Evolutionary conservation across 2,797 vertebrate genomes (phyloP).

Genomic region (Gallinago stenura): DNA sequence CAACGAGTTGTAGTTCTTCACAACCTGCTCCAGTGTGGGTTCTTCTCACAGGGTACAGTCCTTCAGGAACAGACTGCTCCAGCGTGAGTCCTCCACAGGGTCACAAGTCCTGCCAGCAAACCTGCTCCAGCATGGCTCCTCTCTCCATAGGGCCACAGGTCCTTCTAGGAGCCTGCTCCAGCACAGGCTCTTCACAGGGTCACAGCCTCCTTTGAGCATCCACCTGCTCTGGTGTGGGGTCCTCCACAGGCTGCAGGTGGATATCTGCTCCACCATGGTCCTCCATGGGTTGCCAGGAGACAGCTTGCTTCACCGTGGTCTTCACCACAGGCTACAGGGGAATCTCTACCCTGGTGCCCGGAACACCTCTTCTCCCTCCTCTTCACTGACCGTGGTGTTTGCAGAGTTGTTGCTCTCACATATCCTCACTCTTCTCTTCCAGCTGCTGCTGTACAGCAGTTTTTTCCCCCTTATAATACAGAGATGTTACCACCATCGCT

Average conservation of each 20-base stretch:
- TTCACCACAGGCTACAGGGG: neutral
- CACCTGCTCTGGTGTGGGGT: fast-evolving
- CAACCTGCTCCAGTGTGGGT: neutral
- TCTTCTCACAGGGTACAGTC: neutral
- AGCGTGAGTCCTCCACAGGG: fast-evolving
- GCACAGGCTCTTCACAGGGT: neutral
- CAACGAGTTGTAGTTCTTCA: neutral
- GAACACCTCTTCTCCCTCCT: neutral
- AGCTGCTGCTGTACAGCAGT: neutral
- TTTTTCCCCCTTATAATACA: neutral
- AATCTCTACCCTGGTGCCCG: fast-evolving
- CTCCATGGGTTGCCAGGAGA: neutral
- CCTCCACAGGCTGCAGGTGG: neutral
- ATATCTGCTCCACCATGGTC: neutral
- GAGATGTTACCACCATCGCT: fast-evolving
- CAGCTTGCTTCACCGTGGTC: neutral
- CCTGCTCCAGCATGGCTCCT: neutral
- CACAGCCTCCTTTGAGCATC: neutral
- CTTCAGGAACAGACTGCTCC: neutral
- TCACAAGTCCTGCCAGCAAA: neutral
- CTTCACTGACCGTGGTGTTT: neutral
- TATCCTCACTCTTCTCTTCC: neutral
- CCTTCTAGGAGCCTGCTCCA: neutral
- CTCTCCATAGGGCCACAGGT: fast-evolving
- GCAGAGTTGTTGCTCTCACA: neutral